Evolutionary conservation across 1,140 invertebrate species (phyloP).

Genomic region (Drosophila mojavensis): DNA sequence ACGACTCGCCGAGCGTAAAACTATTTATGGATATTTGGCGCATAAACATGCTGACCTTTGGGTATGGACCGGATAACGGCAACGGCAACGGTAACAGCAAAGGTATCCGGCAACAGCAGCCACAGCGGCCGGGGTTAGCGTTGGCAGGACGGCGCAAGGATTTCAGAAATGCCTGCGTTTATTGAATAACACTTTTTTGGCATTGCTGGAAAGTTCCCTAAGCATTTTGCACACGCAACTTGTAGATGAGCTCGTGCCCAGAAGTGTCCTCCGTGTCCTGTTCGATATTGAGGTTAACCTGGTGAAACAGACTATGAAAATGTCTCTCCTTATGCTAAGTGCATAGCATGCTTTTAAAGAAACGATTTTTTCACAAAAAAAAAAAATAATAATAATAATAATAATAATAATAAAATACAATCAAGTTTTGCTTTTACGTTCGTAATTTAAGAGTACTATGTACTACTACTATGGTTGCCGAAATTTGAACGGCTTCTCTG

Average conservation of each 20-base stretch:
- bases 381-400: too few species aligned
- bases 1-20: constrained; percentile 55
- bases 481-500: too few species aligned
- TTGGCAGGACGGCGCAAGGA: constrained; percentile 22
- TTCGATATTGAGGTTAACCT: not conserved
- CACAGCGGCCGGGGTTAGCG: constrained; percentile 9
- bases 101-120: not conserved
- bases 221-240: constrained; percentile 4
- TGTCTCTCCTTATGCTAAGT: not conserved
- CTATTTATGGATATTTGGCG: constrained; percentile 80
- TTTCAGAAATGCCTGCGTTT: constrained; percentile 58
- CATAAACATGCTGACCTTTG: constrained; percentile 75
- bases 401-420: too few species aligned
- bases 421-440: too few species aligned
- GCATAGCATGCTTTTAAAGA: constrained; percentile 4
- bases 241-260: constrained; percentile 9
- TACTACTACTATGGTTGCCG: too few species aligned
- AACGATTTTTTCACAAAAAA: not conserved
- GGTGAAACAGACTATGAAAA: not conserved
- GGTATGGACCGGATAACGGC: constrained; percentile 25
- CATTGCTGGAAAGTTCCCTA: constrained; percentile 9
- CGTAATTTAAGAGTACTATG: too few species aligned
- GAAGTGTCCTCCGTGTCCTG: not conserved
- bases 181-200: constrained; percentile 40
- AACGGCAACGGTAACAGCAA: constrained; percentile 5